These are phyloP conservation scores for Montipora capricornis DNA, from an alignment of 64 coral and sea anemone species.

Conservation along the genomic window DNA sequence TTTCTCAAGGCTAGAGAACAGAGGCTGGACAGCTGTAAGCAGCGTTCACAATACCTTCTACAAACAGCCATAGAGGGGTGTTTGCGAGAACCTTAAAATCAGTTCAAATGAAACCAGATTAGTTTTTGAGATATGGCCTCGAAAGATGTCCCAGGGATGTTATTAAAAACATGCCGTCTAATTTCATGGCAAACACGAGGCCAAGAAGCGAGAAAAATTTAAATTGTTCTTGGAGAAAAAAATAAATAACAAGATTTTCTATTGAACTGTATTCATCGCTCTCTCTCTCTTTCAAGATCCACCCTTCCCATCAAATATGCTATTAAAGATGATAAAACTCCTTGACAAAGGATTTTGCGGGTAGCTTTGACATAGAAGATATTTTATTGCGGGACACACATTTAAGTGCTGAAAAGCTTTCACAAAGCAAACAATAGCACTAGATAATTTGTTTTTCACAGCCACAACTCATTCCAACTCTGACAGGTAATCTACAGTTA, in stretches of 20 bases:
- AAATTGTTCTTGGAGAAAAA: not conserved
- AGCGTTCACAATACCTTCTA: slow-evolving; percentile 51
- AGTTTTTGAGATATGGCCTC: slow-evolving; percentile 68
- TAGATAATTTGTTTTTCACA: slow-evolving; percentile 98
- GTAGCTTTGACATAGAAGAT: slow-evolving; percentile 70
- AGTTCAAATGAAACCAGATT: slow-evolving; percentile 66
- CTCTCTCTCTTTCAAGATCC: not conserved
- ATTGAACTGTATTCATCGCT: not conserved
- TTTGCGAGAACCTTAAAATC: slow-evolving; percentile 42
- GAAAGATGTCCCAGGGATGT: slow-evolving; percentile 69
- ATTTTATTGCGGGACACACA: slow-evolving; percentile 68
- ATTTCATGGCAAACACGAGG: not conserved
- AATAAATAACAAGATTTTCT: slow-evolving; percentile 34
- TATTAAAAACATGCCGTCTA: slow-evolving; percentile 63
- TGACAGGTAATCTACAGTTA: slow-evolving; percentile 90
- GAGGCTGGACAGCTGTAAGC: slow-evolving; percentile 52
- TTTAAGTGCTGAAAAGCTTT: slow-evolving; percentile 82
- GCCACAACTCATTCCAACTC: slow-evolving; percentile 70
- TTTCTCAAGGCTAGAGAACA: slow-evolving; percentile 33
- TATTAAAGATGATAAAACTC: slow-evolving; percentile 68
- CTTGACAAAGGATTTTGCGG: slow-evolving; percentile 75
- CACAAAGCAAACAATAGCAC: slow-evolving; percentile 82
- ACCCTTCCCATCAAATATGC: slow-evolving; percentile 60
- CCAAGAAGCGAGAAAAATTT: not conserved
- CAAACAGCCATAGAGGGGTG: slow-evolving; percentile 53